Conservation (phyloP, 2,888 invertebrate species). For the Ennomos quercinarius region DNA sequence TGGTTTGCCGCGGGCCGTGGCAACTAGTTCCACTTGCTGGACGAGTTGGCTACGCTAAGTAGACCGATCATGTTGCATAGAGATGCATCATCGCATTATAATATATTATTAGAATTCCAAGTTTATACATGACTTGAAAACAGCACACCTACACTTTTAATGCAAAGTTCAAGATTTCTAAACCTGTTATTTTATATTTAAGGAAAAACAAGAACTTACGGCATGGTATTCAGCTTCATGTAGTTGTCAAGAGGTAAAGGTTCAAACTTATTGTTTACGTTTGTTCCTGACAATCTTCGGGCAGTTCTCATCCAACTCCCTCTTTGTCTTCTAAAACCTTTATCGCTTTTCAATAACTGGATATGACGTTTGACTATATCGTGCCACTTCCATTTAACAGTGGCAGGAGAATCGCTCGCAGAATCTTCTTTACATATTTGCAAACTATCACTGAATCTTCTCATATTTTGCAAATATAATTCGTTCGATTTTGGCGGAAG, state of each 20-base stretch:
- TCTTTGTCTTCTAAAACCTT: slow-evolving; percentile 77
- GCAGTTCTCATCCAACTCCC: slow-evolving; percentile 81
- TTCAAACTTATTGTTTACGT: slow-evolving; percentile 64
- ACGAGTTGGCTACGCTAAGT: slow-evolving; percentile 62
- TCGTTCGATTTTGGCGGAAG: slow-evolving; percentile 83
- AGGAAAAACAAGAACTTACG: slow-evolving; percentile 66
- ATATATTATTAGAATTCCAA: slow-evolving; percentile 40
- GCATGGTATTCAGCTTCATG: slow-evolving; percentile 78
- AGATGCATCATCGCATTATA: slow-evolving; percentile 49
- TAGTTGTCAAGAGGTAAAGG: slow-evolving; percentile 70
- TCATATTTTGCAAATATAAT: slow-evolving; percentile 79
- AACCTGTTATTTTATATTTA: background rate
- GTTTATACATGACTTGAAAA: slow-evolving; percentile 18
- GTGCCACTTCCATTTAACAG: slow-evolving; percentile 83
- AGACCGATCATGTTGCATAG: slow-evolving; percentile 59
- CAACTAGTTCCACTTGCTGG: slow-evolving; percentile 68
- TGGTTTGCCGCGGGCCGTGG: slow-evolving; percentile 54
- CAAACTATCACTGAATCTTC: slow-evolving; percentile 80
- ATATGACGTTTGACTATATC: slow-evolving; percentile 82
- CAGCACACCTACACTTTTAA: background rate
- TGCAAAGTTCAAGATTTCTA: background rate
- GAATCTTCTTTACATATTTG: slow-evolving; percentile 84
- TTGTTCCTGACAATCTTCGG: slow-evolving; percentile 72
- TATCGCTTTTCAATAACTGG: slow-evolving; percentile 77
- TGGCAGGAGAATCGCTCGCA: slow-evolving; percentile 81